Evolutionary conservation across 2,888 invertebrate genomes (phyloP), one percentile per base, ranked within the genome.

Genomic region (Minunthozetes semirufus): DNA sequence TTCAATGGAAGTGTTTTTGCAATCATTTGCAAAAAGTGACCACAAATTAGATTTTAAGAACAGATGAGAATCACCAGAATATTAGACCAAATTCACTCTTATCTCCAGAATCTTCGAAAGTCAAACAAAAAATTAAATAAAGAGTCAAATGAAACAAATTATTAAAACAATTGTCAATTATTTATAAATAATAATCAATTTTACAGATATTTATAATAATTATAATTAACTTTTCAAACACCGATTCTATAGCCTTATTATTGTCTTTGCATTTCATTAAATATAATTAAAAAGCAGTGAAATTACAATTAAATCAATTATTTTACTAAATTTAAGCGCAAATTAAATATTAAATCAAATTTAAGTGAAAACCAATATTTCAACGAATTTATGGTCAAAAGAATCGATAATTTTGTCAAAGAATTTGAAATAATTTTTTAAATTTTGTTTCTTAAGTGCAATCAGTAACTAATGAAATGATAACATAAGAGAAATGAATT

Each of bases 401-500:
- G 50, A 50, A n/a, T 50, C 19, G 8, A 50, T 2, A 19, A 50
- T 50, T 48, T 50, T 50, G 19, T 19, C n/a, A 50, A 19, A 19
- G 2, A 50, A 59, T 48, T 48, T 53, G 5, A 53, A n/a, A 53
- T 53, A 6, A 53, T 53, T 53, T 53, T 53, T 17, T 13, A n/a
- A 53, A 15, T 22, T 56, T 59, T 59, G 38, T 66, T 66, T 38
- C 29, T 66, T 38, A n/a, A 33, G 48, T 70, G 70, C 70, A 46
- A 70, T 70, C 22, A 46, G 46, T 27, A 70, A 70, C 70, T 70
- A 70, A 70, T 70, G 70, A 48, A 70, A 6, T 66, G 25, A 42
- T 42, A 66, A 29, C 13, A 66, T 15, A 22, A n/a, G n/a, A 48
- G 3, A 48, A 48, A 27, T 25, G 70, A 68, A 5, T 33, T 38